Percentiles rank a stretch among this genome's conserved stretches.
Evolutionary conservation across 2,888 invertebrate genomes (phyloP).

Genomic region (Apodemia hepburni): DNA sequence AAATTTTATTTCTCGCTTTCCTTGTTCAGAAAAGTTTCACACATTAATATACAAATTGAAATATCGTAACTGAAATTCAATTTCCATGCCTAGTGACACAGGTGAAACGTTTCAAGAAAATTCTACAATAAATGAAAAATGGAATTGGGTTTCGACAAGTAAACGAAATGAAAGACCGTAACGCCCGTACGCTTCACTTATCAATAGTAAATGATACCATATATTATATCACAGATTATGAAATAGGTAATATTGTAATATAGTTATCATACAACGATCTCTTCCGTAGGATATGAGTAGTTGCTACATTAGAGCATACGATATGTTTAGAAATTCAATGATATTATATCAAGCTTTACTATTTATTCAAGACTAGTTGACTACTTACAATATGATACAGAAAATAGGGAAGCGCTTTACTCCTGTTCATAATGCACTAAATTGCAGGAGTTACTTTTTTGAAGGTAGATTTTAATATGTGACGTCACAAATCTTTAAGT

Average conservation of each 20-base stretch:
- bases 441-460: too few species aligned
- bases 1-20: background rate
- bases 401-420: too few species aligned
- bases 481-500: too few species aligned
- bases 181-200: constrained; percentile 13
- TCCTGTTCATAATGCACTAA: too few species aligned
- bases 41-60: constrained; percentile 35
- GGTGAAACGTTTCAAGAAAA: constrained; percentile 56
- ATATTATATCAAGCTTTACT: too few species aligned
- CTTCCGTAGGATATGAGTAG: background rate
- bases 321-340: background rate
- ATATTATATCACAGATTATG: background rate
- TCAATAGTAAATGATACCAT: constrained; percentile 9
- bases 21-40: constrained; percentile 17
- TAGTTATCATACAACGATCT: background rate
- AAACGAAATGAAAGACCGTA: constrained; percentile 25
- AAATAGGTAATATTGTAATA: background rate
- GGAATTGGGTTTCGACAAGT: constrained; percentile 48
- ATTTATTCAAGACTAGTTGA: too few species aligned
- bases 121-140: constrained; percentile 61
- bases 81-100: constrained; percentile 56
- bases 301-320: background rate
- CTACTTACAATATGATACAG: too few species aligned
- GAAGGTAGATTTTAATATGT: too few species aligned
- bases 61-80: constrained; percentile 47